A percentile compares a stretch with the other conserved stretches of the same genome.
These are phyloP conservation scores for Pantelozetes paolii DNA, from an alignment of 2,888 invertebrate species.

Conservation along the genomic window DNA sequence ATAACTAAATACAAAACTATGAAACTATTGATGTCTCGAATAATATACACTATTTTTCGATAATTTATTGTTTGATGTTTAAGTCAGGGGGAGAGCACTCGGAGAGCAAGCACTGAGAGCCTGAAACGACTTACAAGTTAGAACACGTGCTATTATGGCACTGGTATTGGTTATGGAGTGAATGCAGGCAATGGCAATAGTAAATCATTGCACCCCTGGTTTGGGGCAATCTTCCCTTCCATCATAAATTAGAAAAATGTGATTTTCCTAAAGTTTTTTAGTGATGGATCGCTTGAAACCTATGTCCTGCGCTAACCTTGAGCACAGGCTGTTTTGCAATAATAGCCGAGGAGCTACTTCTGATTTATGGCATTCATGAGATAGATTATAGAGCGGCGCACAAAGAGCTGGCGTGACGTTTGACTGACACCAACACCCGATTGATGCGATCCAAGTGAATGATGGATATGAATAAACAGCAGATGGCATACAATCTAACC, in stretches of 20 bases:
- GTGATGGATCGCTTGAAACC: slow-evolving; percentile 37
- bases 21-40: slow-evolving; percentile 29
- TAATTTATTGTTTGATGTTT: slow-evolving; percentile 38
- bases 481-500: slow-evolving; percentile 33
- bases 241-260: slow-evolving; percentile 38
- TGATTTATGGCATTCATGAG: slow-evolving; percentile 35
- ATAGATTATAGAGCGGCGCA: slow-evolving; percentile 36
- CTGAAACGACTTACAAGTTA: slow-evolving; percentile 34
- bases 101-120: neutral
- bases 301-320: slow-evolving; percentile 34
- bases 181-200: slow-evolving; percentile 13
- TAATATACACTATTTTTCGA: slow-evolving; percentile 31
- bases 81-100: neutral
- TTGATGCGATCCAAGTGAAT: neutral
- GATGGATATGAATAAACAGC: slow-evolving; percentile 37
- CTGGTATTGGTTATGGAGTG: neutral
- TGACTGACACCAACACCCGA: slow-evolving; percentile 32
- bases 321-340: slow-evolving; percentile 20
- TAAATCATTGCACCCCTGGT: slow-evolving; percentile 33
- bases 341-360: slow-evolving; percentile 33
- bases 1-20: slow-evolving; percentile 13
- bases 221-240: slow-evolving; percentile 27
- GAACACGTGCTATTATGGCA: slow-evolving; percentile 33
- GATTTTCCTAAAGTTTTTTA: slow-evolving; percentile 35
- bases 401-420: slow-evolving; percentile 32